Percentiles rank a stretch among this genome's conserved stretches.
phyloP scores from a whole-genome alignment of 2,797 vertebrate species.

The Percopsis omiscomaycus region DNA sequence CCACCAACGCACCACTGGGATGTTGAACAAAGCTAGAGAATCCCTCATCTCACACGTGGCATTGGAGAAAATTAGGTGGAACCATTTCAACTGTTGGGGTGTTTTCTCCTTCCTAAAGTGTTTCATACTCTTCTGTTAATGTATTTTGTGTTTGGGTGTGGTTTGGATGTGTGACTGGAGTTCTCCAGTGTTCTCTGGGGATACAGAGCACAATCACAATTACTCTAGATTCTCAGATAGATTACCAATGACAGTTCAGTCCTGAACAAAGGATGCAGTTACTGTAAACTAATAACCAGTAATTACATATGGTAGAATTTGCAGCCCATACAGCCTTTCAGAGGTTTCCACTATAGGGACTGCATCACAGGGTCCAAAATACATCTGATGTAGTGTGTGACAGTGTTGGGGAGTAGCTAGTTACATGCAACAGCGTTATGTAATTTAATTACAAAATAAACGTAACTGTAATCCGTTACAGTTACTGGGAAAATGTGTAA shows the following conservation, averaged over 20 bases:
- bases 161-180: neutral
- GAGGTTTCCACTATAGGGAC: too few relatives aligned
- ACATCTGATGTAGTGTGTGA: neutral
- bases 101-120: neutral
- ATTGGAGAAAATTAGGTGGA: slow-evolving; percentile 7
- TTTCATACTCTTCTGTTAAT: neutral
- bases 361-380: too few relatives aligned
- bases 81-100: neutral
- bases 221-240: neutral
- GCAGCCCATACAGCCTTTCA: too few relatives aligned
- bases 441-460: too few relatives aligned
- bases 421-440: too few relatives aligned
- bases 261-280: neutral
- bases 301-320: too few relatives aligned
- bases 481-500: too few relatives aligned
- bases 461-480: too few relatives aligned
- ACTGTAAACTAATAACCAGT: neutral
- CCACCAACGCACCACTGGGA: slow-evolving; percentile 24
- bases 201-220: neutral
- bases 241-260: too few relatives aligned
- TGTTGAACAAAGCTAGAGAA: slow-evolving; percentile 31
- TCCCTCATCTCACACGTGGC: slow-evolving; percentile 11
- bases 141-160: neutral
- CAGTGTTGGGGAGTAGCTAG: too few relatives aligned
- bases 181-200: neutral